Conservation (phyloP, 1,140 invertebrate genomes). For the Magallana gigas region DNA sequence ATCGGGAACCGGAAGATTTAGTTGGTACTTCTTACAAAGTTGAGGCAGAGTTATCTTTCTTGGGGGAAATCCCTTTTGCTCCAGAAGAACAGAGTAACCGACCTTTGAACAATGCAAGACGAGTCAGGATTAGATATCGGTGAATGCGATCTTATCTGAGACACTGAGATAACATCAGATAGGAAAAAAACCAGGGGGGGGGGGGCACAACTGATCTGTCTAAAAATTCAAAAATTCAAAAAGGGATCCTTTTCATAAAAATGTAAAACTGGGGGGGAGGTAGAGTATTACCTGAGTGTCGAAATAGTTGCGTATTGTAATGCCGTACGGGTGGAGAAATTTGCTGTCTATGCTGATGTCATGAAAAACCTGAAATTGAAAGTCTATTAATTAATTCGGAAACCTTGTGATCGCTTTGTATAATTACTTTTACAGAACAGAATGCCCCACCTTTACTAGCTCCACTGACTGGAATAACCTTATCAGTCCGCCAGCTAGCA, state of each 20-base stretch:
- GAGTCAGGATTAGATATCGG: too few species aligned
- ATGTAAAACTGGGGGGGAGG: too few species aligned
- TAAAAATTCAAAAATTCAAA: too few species aligned
- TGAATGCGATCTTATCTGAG: too few species aligned
- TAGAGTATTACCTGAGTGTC: slow-evolving; percentile 60
- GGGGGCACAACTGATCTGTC: too few species aligned
- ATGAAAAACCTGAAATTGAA: slow-evolving; percentile 61
- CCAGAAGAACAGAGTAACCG: slow-evolving; percentile 60
- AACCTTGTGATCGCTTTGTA: neutral
- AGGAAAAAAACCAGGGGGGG: too few species aligned
- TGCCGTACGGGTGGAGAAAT: slow-evolving; percentile 52
- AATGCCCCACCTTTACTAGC: slow-evolving; percentile 59
- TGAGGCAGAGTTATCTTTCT: slow-evolving; percentile 52
- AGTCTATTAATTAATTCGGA: neutral
- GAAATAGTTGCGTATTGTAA: slow-evolving; percentile 59
- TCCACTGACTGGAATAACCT: slow-evolving; percentile 61
- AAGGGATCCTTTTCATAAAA: too few species aligned
- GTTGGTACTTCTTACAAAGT: slow-evolving; percentile 59
- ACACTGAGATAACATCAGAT: too few species aligned
- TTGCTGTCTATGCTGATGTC: slow-evolving; percentile 50
- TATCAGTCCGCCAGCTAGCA: slow-evolving; percentile 59
- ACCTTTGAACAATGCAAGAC: slow-evolving; percentile 44
- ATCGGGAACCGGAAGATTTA: slow-evolving; percentile 39
- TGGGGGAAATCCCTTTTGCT: slow-evolving; percentile 56
- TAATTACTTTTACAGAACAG: neutral